phyloP scores from a whole-genome alignment of 2,888 invertebrate species.

The Timema podura region DNA sequence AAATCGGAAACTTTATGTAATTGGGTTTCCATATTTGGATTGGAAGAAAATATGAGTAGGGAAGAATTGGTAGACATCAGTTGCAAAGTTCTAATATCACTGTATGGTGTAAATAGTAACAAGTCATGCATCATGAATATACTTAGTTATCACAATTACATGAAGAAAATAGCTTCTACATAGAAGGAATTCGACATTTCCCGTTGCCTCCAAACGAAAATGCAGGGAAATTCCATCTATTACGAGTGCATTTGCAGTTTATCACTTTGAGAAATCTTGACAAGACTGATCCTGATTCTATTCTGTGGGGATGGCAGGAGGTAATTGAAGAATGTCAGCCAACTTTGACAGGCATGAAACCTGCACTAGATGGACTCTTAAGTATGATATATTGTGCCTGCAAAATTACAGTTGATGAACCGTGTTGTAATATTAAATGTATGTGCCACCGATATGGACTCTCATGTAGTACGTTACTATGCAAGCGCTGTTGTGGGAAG shows the following conservation, averaged over 20 bases:
- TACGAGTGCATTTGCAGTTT: background rate
- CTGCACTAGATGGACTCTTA: background rate
- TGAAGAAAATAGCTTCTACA: constrained; percentile 3
- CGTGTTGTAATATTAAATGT: constrained; percentile 8
- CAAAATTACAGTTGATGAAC: constrained; percentile 8
- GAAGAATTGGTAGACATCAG: constrained; percentile 4
- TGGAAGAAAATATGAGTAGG: background rate
- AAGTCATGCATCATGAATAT: background rate
- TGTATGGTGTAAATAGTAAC: constrained; percentile 5
- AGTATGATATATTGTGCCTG: constrained; percentile 8
- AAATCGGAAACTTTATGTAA: background rate
- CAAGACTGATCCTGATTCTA: background rate
- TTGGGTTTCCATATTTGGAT: background rate
- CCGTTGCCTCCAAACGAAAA: constrained; percentile 8
- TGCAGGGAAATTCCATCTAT: constrained; percentile 1
- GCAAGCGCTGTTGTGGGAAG: background rate
- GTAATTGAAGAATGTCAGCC: background rate
- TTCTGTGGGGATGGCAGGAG: background rate
- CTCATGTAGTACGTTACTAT: constrained; percentile 7
- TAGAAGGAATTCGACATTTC: constrained; percentile 2
- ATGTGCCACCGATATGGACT: background rate
- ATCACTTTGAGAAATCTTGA: background rate
- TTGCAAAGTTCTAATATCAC: background rate
- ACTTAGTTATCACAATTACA: background rate
- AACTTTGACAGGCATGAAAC: too few species aligned